Conservation (phyloP, 2,797 vertebrate species). For the Morelia viridis region DNA sequence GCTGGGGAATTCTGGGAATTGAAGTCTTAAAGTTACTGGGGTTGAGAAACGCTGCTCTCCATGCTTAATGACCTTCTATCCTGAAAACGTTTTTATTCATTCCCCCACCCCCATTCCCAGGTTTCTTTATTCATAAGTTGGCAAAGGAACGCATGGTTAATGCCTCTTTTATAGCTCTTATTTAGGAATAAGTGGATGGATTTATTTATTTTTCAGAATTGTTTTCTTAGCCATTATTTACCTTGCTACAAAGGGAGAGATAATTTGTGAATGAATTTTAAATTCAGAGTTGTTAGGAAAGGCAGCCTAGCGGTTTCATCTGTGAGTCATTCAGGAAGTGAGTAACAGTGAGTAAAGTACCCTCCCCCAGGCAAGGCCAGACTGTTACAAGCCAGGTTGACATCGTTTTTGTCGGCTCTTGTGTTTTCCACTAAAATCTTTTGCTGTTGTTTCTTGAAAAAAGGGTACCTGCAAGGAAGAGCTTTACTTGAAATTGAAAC, state of each 20-base stretch:
- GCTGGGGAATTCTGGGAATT: background rate
- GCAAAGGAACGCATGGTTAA: background rate
- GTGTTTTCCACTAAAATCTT: background rate
- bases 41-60: background rate
- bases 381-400: background rate
- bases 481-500: background rate
- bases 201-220: background rate
- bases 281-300: conserved; percentile 14
- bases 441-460: background rate
- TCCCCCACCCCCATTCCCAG: background rate
- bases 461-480: no score
- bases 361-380: background rate
- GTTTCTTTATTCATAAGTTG: background rate
- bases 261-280: conserved; percentile 18
- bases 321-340: background rate
- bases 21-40: background rate
- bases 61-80: background rate
- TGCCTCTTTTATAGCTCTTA: no score
- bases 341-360: conserved; percentile 23
- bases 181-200: background rate
- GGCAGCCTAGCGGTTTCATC: background rate
- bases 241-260: rapidly evolving
- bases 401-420: background rate
- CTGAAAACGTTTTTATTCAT: background rate
- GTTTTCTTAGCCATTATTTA: background rate